Base-by-base conservation (phyloP, 30 jellyfish, hydroid and myxozoan species). In the Catostylus mosaicus region DNA sequence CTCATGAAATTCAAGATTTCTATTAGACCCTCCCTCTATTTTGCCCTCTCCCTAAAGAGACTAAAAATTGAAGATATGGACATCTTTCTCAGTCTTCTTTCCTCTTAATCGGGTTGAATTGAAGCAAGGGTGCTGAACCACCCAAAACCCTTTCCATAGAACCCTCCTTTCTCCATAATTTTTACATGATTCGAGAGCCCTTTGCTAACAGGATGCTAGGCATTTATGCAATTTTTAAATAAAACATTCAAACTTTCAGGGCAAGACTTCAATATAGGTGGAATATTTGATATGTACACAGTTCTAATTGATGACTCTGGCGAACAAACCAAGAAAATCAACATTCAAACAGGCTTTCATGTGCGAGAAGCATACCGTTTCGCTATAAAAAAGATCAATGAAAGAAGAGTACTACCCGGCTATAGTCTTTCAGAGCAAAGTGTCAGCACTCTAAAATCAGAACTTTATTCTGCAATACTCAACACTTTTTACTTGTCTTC, bases 331-430 rank as follows among this genome's bases (percentile, higher is more conserved):
- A 50, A 65, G 36, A 20, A 19, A 46, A 11, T 46, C 20, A 72
- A 72, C 31, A 30, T 50, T 3, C 83, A 72, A 27, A 72, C 47
- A 22, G 83, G 83, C 23, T n/a, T 72, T 20, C 83, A 72, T 29
- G 19, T 72, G 32, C 70, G 33, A 27, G 83, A 72, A 50, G 83
- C 83, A 19, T 72, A n/a, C 32, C 83, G 72, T 50, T 72, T 72
- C 46, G 83, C 83, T 3, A 23, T 72, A 3, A 23, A 22, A 40
- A 72, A 50, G 46, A 47, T 46, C 10, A 72, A 72, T 30, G 47
- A 43, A 32, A 38, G 33, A 40, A 46, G 32, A 48, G 43, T 72
- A 3, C 59, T 72, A 1, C 46, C n/a, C 26, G 83, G 83, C 2
- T 33, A n/a, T 37, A 30, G 46, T 33, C 54, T 72, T 5, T 31